phyloP scores from a whole-genome alignment of 37 sponge, comb jelly and placozoan species.

The Halisarca cf. caerulea region DNA sequence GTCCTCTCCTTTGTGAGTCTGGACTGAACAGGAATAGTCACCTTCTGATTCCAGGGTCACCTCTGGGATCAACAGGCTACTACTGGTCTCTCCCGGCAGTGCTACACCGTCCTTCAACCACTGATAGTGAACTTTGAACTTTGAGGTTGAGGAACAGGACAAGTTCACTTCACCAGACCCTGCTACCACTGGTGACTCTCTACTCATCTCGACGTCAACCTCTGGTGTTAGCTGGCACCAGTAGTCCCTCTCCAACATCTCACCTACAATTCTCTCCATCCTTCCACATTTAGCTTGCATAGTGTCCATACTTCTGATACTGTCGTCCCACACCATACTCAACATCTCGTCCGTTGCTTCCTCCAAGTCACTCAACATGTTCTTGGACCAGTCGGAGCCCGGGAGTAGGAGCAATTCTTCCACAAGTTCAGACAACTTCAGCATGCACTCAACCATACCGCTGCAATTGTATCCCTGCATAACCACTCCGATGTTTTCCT shows the following conservation, averaged over 20 bases:
- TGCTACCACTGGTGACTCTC: background rate
- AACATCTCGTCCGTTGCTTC: background rate
- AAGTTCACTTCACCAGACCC: background rate
- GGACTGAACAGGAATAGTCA: background rate
- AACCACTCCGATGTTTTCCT: background rate
- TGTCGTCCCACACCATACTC: background rate
- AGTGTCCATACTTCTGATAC: background rate
- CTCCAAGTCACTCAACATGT: background rate
- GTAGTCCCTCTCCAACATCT: background rate
- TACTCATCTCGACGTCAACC: background rate
- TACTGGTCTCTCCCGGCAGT: background rate
- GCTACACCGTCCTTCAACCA: constrained; percentile 17
- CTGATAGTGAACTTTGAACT: background rate
- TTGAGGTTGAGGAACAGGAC: background rate
- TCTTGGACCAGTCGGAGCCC: background rate
- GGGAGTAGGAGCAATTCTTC: background rate
- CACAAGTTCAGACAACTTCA: background rate
- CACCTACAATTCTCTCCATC: background rate
- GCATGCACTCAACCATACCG: background rate
- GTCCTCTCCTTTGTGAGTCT: constrained; percentile 21
- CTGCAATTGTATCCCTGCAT: background rate
- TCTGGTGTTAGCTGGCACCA: background rate
- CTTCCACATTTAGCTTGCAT: background rate
- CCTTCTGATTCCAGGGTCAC: background rate
- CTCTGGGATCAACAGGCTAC: background rate